A percentile compares a stretch with the other conserved stretches of the same genome.
These are phyloP conservation scores for Myripristis murdjan DNA, from an alignment of 2,797 vertebrate species.

Conservation along the genomic window DNA sequence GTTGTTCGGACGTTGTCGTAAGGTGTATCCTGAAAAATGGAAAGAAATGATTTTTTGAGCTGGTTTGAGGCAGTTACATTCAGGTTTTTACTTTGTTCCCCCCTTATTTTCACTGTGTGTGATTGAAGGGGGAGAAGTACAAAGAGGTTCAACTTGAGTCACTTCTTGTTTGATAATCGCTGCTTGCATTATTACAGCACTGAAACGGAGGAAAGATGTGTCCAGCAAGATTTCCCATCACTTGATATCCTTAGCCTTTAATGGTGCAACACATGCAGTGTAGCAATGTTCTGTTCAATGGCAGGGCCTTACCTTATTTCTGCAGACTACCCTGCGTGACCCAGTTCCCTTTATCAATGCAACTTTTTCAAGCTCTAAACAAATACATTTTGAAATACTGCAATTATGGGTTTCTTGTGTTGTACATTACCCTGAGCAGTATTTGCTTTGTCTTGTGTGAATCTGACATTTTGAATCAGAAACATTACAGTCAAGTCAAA, in stretches of 20 bases:
- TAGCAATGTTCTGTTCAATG: slow-evolving; percentile 57
- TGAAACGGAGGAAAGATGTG: slow-evolving; percentile 13
- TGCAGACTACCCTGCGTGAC: slow-evolving; percentile 2
- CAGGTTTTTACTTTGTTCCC: slow-evolving; percentile 40
- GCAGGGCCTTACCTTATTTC: slow-evolving; percentile 37
- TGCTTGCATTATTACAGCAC: slow-evolving; percentile 53
- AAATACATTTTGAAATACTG: slow-evolving; percentile 7
- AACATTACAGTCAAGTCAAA: slow-evolving; percentile 21
- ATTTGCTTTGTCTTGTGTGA: slow-evolving; percentile 29
- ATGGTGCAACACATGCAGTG: slow-evolving; percentile 49
- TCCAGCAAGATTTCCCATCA: slow-evolving; percentile 25
- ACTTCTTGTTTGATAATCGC: slow-evolving; percentile 33
- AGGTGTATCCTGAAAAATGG: slow-evolving; percentile 3
- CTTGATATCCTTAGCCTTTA: slow-evolving; percentile 52
- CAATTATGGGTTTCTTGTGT: slow-evolving; percentile 4
- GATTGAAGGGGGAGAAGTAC: neutral
- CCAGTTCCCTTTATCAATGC: slow-evolving; percentile 27
- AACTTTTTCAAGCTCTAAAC: slow-evolving; percentile 19
- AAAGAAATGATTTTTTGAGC: slow-evolving; percentile 35
- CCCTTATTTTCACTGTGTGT: slow-evolving; percentile 30
- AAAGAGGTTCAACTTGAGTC: slow-evolving; percentile 2
- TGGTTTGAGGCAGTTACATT: slow-evolving; percentile 38
- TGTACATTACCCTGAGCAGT: neutral
- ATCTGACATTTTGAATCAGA: neutral
- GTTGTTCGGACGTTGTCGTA: slow-evolving; percentile 38